A percentile compares a stretch with the other conserved stretches of the same genome.
Evolutionary conservation across 2,888 invertebrate genomes (phyloP).

Genomic region (Chymomyza amoena): DNA sequence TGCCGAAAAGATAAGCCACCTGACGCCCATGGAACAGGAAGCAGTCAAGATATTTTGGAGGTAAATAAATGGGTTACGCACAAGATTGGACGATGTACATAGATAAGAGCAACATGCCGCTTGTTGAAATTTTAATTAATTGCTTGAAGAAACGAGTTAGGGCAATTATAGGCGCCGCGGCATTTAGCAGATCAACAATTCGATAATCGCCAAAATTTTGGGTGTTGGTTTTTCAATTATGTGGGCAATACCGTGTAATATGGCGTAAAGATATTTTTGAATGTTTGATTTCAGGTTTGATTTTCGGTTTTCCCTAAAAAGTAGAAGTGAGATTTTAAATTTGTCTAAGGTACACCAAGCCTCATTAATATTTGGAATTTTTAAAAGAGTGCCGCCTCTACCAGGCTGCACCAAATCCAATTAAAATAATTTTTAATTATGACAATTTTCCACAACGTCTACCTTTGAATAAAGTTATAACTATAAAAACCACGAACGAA

Average conservation of each 20-base stretch:
- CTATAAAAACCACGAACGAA: neutral
- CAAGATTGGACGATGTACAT: neutral
- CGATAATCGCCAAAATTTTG: neutral
- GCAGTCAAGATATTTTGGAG: conserved; percentile 75
- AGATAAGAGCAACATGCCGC: conserved; percentile 12
- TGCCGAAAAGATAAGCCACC: conserved; percentile 67
- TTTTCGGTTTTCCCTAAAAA: no score
- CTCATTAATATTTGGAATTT: neutral
- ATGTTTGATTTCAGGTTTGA: neutral
- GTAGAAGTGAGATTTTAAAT: neutral
- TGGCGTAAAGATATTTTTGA: neutral
- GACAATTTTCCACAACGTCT: conserved; percentile 30
- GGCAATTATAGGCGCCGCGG: neutral
- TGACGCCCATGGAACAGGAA: conserved; percentile 73
- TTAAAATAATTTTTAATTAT: conserved; percentile 41
- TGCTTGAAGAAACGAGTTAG: neutral
- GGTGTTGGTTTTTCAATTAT: neutral
- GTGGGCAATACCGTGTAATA: neutral
- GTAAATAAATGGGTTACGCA: conserved; percentile 44
- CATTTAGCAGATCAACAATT: neutral
- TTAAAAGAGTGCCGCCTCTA: neutral
- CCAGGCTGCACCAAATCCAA: conserved; percentile 22
- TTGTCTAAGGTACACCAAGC: neutral
- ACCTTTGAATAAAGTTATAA: neutral
- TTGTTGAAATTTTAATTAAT: conserved; percentile 14